Evolutionary conservation across 2,113 vertebrate species (phyloP), one percentile per base, ranked within the genome.

Genomic region (Takifugu bimaculatus): DNA sequence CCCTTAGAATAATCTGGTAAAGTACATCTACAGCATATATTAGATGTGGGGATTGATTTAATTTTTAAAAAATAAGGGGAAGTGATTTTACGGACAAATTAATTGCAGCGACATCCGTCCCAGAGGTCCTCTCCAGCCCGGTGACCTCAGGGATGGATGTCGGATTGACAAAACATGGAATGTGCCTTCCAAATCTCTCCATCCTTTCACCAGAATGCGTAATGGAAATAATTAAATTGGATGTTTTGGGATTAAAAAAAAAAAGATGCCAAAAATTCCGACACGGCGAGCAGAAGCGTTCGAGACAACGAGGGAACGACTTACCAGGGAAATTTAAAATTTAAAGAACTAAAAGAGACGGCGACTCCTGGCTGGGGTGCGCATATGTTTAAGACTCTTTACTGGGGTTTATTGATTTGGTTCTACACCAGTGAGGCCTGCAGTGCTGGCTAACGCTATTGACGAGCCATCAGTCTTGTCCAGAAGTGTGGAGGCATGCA

Each of bases 371-470:
- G 85, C 90, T 82, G 92, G 91, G 92, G 89, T 89, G 91, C 85
- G 92, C 91, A 25, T 85, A 93, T 94, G 92, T 91, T 92, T 92
- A 91, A 93, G 92, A 94, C 92, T 93, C 94, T 94, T 93, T 93
- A 90, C 93, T 94, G 86, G 91, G 87, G 77, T 28, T 57, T 94
- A 98, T 97, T 89, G 95, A 98, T 97, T 92, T 90, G 89, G 93
- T 93, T 95, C 93, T 93, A 93, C 93, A 93, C 93, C 85, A 88
- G 93, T 91, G 93, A 89, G 66, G 92, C 88, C 93, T 88, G 81
- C 94, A 94, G 92, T 94, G 93, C 93, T 93, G 92, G 93, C 93
- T 97, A 98, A 96, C 95, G 94, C 93, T 98, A 99, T 99, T 94
- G 96, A 98, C 85, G 86, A 98, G 92, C 92, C 93, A 96, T 99